Base-by-base conservation (phyloP, 2,888 invertebrate species). In the Amiota minor region DNA sequence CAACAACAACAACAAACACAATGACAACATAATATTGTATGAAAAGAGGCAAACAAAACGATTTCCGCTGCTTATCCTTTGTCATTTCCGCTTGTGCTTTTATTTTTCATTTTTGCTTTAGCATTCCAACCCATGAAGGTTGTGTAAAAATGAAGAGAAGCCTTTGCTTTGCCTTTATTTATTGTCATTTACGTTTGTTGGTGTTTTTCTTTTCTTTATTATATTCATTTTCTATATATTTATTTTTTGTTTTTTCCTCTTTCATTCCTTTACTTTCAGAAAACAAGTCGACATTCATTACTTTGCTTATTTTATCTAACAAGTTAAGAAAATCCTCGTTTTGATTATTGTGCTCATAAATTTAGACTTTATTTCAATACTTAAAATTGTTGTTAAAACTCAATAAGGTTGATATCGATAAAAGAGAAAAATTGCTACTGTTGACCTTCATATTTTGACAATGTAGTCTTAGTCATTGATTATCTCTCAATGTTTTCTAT, bases 31-130 rank as follows among this genome's bases (percentile, higher is more conserved):
- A 35, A 35, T 35, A 35, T 23, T 23, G 9, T 16, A 59, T 20
- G 18, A 59, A 20, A 11, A 20, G 20, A 74, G 71, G 74, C 73
- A 81, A 77, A 76, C 78, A 77, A 82, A 74, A 73, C 77, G 72
- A 72, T 79, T 77, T 73, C 74, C 74, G 72, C 69, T 50, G 76
- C 75, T 79, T 76, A 70, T 76, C 78, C 79, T 75, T 77, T 79
- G 76, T 80, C 79, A 77, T 80, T 77, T 75, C 61, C 70, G 45
- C 59, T 75, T 71, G 12, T 35, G 35, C 53, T n/a, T 53, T 53
- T 53, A n/a, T 12, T 53, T 53, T 12, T 53, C 45, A 35, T 62
- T 62, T 62, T 45, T 62, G 23, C n/a, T 53, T 18, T 59, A 59
- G 59, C 23, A 18, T 59, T 59, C 59, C 20, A 59, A 14, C 16